phyloP scores from a whole-genome alignment of 2,113 vertebrate genomes.

The Grammomys dolichurus region DNA sequence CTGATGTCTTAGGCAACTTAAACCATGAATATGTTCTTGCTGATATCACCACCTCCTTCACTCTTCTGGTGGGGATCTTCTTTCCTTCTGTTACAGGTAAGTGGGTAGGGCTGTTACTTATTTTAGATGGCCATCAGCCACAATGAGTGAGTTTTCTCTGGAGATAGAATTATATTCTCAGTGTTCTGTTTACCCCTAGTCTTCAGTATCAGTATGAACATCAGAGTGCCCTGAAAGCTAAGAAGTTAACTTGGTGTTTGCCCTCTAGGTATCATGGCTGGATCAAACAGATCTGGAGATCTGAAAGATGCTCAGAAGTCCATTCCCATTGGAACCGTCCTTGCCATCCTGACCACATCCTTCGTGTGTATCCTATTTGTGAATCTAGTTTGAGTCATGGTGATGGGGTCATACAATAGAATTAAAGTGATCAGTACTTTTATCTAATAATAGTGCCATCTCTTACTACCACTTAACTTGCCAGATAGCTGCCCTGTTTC shows the following conservation, averaged over 20 bases:
- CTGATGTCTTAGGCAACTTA: conserved; percentile 79
- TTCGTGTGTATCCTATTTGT: conserved; percentile 94
- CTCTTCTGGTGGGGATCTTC: conserved; percentile 95
- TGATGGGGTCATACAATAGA: conserved; percentile 9
- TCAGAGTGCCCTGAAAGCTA: conserved; percentile 11
- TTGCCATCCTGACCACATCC: conserved; percentile 95
- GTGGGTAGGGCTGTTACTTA: neutral
- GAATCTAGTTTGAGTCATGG: neutral
- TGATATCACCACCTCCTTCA: conserved; percentile 96
- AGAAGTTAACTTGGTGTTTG: conserved; percentile 41
- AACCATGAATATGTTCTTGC: conserved; percentile 91
- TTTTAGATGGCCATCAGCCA: conserved; percentile 18
- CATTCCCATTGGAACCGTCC: conserved; percentile 95
- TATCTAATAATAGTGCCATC: neutral
- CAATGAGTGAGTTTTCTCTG: conserved; percentile 1
- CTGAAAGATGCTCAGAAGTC: conserved; percentile 95
- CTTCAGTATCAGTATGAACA: conserved; percentile 10
- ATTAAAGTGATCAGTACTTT: conserved; percentile 18
- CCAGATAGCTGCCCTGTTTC: neutral
- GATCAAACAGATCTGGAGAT: conserved; percentile 95
- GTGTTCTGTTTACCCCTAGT: neutral
- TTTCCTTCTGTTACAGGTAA: conserved; percentile 96
- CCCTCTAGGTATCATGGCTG: conserved; percentile 94
- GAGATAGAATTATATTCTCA: conserved; percentile 32
- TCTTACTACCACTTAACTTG: neutral